These are phyloP conservation scores for Himalopsyche anomala DNA, from an alignment of 2,888 invertebrate species.

Conservation along the genomic window DNA sequence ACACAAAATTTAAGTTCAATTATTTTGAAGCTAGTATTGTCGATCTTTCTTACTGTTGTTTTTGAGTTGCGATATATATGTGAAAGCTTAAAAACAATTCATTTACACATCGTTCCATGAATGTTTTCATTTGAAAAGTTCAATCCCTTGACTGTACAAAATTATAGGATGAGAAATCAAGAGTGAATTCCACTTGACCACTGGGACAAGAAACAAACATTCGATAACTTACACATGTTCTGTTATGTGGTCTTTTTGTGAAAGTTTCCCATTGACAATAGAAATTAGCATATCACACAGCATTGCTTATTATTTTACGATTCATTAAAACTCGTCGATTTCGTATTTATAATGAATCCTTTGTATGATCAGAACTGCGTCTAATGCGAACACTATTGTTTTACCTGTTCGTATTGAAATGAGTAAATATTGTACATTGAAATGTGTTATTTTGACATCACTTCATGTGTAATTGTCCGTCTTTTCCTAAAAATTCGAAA, in stretches of 20 bases:
- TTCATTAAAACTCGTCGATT: not conserved
- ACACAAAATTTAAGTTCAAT: no score
- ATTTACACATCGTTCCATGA: no score
- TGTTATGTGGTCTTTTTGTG: not conserved
- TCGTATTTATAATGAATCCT: not conserved
- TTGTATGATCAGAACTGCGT: constrained; percentile 2
- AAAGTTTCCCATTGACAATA: constrained; percentile 26
- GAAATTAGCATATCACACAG: not conserved
- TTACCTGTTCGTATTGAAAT: not conserved
- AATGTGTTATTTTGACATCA: not conserved
- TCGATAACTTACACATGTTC: not conserved
- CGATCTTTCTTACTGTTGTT: no score
- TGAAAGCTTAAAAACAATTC: no score
- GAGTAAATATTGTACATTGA: not conserved
- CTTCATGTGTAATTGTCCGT: no score
- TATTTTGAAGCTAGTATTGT: no score
- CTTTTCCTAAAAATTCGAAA: no score
- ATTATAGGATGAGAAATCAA: not conserved
- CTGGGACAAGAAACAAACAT: no score
- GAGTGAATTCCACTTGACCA: not conserved
- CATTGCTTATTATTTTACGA: constrained; percentile 3
- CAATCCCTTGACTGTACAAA: not conserved
- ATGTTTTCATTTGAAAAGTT: no score
- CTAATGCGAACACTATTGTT: not conserved
- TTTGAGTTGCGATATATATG: no score